Evolutionary conservation across 2,888 invertebrate genomes (phyloP).

Genomic region (Archips xylosteana): DNA sequence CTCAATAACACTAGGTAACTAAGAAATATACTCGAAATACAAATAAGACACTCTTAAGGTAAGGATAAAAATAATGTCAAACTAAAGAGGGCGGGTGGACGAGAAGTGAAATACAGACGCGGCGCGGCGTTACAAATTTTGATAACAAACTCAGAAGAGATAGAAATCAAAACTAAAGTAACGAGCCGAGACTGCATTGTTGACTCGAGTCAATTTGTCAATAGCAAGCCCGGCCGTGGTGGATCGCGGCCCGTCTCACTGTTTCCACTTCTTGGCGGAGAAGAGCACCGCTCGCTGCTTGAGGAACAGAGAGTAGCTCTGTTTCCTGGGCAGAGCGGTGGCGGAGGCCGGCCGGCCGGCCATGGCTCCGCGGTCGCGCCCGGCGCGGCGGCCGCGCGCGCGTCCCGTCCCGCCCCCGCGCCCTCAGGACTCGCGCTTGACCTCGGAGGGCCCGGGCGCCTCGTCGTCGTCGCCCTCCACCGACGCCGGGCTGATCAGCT

Average conservation of each 20-base stretch:
- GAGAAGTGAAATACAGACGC: conserved; percentile 51
- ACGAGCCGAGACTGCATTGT: conserved; percentile 7
- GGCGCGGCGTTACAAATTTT: conserved; percentile 54
- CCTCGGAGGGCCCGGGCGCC: conserved; percentile 54
- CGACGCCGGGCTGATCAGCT: conserved; percentile 76
- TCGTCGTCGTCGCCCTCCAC: conserved; percentile 59
- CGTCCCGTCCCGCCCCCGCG: conserved; percentile 74
- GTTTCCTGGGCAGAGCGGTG: conserved; percentile 65
- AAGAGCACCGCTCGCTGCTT: conserved; percentile 82
- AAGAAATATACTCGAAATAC: conserved; percentile 11
- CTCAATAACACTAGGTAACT: conserved; percentile 14
- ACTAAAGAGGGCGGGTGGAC: conserved; percentile 51
- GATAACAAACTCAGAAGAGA: conserved; percentile 47
- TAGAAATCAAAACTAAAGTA: conserved; percentile 38
- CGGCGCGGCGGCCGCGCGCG: conserved; percentile 41
- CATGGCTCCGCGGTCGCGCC: conserved; percentile 41
- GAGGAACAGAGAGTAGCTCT: conserved; percentile 82
- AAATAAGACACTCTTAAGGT: conserved; percentile 50
- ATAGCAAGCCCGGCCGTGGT: background rate
- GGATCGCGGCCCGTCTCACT: conserved; percentile 53
- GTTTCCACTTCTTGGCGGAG: conserved; percentile 85
- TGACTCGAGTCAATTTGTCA: background rate
- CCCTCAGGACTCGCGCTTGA: conserved; percentile 78
- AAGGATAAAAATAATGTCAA: conserved; percentile 54
- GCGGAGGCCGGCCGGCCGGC: conserved; percentile 40